Conservation (phyloP, 2,888 invertebrate species). For the Cheilosia vulpina region DNA sequence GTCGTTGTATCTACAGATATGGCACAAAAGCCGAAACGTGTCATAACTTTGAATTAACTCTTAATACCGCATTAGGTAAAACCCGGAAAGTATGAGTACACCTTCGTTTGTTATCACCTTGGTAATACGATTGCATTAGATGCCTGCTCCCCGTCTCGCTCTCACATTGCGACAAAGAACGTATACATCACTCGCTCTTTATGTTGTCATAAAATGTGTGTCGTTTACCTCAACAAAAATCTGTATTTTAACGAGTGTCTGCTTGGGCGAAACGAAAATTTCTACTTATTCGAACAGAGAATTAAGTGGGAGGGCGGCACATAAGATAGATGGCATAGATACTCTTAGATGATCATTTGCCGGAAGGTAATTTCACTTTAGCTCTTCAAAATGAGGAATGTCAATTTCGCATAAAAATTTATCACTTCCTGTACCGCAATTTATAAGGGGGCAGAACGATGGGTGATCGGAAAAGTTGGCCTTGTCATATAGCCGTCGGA, state of each 20-base stretch:
- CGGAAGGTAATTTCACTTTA: constrained; percentile 36
- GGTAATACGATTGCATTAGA: constrained; percentile 45
- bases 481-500: neutral
- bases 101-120: constrained; percentile 45
- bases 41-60: constrained; percentile 52
- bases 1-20: neutral
- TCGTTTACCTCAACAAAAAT: constrained; percentile 42
- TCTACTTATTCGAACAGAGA: neutral
- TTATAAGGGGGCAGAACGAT: neutral
- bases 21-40: constrained; percentile 20
- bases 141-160: neutral
- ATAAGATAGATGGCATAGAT: neutral
- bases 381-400: constrained; percentile 16
- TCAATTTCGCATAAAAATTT: constrained; percentile 40
- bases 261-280: constrained; percentile 28
- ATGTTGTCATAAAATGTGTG: constrained; percentile 45
- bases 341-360: constrained; percentile 35
- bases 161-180: neutral
- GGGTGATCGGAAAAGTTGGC: neutral
- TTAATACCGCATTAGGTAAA: constrained; percentile 51
- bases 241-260: constrained; percentile 22
- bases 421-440: constrained; percentile 1
- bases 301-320: neutral
- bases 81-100: constrained; percentile 44
- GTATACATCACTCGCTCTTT: constrained; percentile 20